Conservation (phyloP, 2,888 invertebrate species). For the Spilarctia lutea region DNA sequence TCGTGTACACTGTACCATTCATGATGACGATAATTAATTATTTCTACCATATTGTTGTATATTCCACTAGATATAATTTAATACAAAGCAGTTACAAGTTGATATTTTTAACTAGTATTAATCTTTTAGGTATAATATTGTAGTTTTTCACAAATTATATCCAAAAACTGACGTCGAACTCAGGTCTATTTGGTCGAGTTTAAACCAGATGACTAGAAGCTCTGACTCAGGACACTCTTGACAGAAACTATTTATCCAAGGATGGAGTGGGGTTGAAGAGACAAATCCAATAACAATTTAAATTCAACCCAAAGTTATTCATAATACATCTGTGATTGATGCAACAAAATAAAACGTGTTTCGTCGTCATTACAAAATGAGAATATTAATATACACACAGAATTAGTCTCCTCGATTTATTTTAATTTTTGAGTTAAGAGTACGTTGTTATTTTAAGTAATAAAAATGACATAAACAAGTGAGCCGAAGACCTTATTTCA, state of each 20-base stretch:
- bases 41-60: background rate
- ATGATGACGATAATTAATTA: background rate
- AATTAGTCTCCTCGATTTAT: too few relatives aligned
- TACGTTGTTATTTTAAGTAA: background rate
- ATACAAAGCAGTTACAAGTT: background rate
- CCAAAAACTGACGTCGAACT: background rate
- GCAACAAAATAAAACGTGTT: too few relatives aligned
- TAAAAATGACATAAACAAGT: background rate
- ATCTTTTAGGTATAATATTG: background rate
- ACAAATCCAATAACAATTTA: too few relatives aligned
- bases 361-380: too few relatives aligned
- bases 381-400: too few relatives aligned
- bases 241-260: too few relatives aligned
- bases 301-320: too few relatives aligned
- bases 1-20: background rate
- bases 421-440: background rate
- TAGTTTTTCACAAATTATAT: background rate
- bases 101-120: background rate
- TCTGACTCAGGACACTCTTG: too few relatives aligned
- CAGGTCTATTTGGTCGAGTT: too few relatives aligned
- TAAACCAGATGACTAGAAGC: too few relatives aligned
- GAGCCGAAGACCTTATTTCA: constrained; percentile 20
- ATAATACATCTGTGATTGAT: too few relatives aligned
- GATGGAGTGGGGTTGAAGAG: too few relatives aligned
- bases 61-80: background rate